Percentiles rank a stretch among this genome's conserved stretches.
phyloP scores from a whole-genome alignment of 2,113 vertebrate genomes.

The Tenrec ecaudatus region DNA sequence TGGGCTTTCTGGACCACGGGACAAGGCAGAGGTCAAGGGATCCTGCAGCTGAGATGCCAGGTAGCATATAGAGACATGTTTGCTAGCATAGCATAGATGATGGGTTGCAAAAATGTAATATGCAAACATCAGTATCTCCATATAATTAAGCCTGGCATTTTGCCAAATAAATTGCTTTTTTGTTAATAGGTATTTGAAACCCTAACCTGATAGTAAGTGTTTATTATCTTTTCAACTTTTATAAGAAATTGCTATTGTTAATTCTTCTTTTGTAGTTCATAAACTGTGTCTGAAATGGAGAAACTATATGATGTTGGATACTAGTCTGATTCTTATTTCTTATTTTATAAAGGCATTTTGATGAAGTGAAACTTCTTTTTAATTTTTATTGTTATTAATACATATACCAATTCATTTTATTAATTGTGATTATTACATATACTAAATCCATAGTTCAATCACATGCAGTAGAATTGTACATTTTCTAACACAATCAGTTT shows the following conservation, averaged over 20 bases:
- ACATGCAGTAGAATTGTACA: too few species aligned
- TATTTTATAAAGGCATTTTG: neutral
- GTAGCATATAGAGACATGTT: too few species aligned
- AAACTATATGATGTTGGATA: neutral
- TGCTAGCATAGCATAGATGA: too few species aligned
- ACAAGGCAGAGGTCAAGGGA: too few species aligned
- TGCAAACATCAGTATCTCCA: neutral
- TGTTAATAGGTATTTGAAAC: neutral
- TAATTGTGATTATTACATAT: too few species aligned
- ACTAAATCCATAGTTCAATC: too few species aligned
- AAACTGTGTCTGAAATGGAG: neutral
- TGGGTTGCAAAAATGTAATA: neutral
- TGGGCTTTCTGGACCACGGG: too few species aligned
- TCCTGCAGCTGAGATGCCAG: too few species aligned
- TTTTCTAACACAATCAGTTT: too few species aligned
- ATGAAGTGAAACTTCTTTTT: too few species aligned
- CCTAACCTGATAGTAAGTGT: neutral
- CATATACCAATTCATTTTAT: too few species aligned
- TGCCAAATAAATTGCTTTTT: neutral
- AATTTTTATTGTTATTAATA: too few species aligned
- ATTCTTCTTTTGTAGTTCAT: neutral
- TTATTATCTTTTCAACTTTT: neutral
- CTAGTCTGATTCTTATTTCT: neutral
- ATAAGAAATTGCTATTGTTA: neutral
- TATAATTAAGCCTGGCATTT: neutral